These are phyloP conservation scores for Dinomys branickii DNA, from an alignment of 2,113 vertebrate genomes.

Conservation along the genomic window DNA sequence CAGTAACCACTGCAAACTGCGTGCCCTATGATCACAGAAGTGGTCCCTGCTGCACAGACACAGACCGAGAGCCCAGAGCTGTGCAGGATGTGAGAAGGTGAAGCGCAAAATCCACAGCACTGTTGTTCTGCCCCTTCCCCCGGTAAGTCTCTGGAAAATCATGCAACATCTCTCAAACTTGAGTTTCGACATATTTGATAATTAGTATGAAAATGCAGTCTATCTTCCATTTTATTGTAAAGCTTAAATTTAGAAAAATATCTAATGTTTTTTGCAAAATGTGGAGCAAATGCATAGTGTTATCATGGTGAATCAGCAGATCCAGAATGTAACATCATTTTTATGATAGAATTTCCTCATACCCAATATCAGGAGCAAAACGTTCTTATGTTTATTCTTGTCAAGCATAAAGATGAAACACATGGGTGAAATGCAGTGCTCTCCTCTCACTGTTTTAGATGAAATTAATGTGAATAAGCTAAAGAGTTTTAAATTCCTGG, in stretches of 20 bases:
- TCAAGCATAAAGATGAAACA: background rate
- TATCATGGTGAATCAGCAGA: background rate
- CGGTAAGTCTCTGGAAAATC: background rate
- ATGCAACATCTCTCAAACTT: background rate
- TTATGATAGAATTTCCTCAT: background rate
- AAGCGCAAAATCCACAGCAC: background rate
- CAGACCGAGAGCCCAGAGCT: background rate
- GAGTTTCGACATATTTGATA: background rate
- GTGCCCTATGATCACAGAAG: background rate
- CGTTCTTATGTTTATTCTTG: background rate
- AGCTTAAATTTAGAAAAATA: too few relatives aligned
- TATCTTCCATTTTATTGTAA: background rate
- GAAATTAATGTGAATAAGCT: background rate
- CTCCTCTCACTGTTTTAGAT: background rate
- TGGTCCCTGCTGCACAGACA: background rate
- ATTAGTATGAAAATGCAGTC: background rate
- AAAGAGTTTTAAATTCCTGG: background rate
- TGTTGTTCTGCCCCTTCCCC: background rate
- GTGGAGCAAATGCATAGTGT: background rate
- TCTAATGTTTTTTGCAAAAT: background rate
- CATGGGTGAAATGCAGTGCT: background rate
- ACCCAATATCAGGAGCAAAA: background rate
- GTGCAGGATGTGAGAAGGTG: background rate
- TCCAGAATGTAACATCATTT: background rate
- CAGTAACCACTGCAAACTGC: background rate